These are phyloP conservation scores for Todiramphus chloris DNA, from an alignment of 2,113 vertebrate genomes.

Conservation along the genomic window DNA sequence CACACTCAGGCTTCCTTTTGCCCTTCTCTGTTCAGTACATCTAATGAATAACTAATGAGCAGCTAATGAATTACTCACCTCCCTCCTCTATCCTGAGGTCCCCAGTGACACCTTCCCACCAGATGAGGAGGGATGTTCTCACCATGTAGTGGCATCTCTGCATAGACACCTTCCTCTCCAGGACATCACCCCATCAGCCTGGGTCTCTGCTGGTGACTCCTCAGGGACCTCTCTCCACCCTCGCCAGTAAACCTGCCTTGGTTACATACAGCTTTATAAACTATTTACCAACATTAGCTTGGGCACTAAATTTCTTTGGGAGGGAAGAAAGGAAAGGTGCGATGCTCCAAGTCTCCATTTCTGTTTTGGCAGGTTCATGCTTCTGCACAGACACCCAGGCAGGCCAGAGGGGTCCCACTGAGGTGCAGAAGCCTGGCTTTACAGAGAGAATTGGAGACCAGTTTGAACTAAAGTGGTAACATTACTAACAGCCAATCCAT, in stretches of 20 bases:
- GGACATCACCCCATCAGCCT: neutral
- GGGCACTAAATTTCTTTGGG: neutral
- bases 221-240: neutral
- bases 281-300: neutral
- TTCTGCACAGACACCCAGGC: neutral
- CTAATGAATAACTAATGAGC: neutral
- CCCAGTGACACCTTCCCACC: neutral
- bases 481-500: no score
- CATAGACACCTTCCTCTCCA: neutral
- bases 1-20: neutral
- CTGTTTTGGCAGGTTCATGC: neutral
- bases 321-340: neutral
- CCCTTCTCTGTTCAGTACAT: neutral
- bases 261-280: neutral
- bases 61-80: neutral
- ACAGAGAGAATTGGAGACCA: neutral
- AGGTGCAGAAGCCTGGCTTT: neutral
- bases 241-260: neutral
- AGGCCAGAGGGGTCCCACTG: neutral
- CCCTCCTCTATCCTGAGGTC: neutral
- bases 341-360: neutral
- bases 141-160: fast-evolving
- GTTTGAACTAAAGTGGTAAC: neutral
- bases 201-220: neutral
- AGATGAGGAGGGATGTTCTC: neutral